Evolutionary conservation across 2,113 vertebrate species (phyloP).

Genomic region (Rhea americana): DNA sequence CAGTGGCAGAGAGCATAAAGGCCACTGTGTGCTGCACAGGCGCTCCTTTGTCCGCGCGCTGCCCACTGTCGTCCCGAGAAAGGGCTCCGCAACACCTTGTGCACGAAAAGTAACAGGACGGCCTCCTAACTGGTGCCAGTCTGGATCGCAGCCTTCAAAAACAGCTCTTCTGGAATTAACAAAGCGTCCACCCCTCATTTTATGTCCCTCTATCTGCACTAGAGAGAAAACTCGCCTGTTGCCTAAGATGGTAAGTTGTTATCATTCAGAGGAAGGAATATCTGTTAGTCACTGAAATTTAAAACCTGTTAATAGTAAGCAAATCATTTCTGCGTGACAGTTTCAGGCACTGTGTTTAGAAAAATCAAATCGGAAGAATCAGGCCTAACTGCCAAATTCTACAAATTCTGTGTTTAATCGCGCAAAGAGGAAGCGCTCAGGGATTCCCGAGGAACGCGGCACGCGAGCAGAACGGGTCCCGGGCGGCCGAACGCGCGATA

Average conservation of each 20-base stretch:
- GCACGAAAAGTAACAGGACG: not conserved
- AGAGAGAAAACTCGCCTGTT: not conserved
- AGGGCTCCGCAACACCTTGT: not conserved
- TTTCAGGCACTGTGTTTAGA: not conserved
- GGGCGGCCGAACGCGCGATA: too few species aligned
- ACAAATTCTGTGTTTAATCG: not conserved
- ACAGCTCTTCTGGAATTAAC: not conserved
- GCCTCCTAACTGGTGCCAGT: not conserved
- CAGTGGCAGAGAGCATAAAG: not conserved
- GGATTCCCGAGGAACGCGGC: not conserved
- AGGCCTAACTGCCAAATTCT: not conserved
- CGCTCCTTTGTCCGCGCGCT: not conserved
- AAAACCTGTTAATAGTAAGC: not conserved
- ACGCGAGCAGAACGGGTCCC: not conserved
- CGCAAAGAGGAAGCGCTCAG: not conserved
- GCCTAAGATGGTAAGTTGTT: not conserved
- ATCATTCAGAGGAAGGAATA: not conserved
- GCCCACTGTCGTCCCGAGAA: slow-evolving; percentile 4
- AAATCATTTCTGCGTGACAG: not conserved
- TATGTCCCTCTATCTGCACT: not conserved
- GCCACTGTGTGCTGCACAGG: not conserved
- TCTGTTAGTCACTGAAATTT: not conserved
- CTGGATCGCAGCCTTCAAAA: not conserved
- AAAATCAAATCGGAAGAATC: not conserved
- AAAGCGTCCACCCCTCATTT: not conserved